phyloP scores from a whole-genome alignment of 92 coral and sea anemone species.

The Phenganax marumi region DNA sequence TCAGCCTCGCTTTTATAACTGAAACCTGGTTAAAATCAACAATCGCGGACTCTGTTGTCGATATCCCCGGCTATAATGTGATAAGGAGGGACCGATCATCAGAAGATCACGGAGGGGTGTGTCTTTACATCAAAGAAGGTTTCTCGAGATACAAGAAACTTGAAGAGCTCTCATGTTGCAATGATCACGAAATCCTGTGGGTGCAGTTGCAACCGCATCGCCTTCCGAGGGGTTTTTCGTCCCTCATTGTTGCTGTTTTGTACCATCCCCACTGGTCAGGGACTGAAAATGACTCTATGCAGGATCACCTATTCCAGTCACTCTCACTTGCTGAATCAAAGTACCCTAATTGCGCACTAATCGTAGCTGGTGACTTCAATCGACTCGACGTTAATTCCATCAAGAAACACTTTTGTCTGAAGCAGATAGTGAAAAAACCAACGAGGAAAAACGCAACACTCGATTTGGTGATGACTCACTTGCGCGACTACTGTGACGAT shows the following conservation, averaged over 20 bases:
- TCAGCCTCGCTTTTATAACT: too few relatives aligned
- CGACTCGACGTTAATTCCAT: too few relatives aligned
- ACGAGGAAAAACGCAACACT: too few relatives aligned
- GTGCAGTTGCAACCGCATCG: background rate
- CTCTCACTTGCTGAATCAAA: constrained; percentile 23
- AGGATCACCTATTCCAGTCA: constrained; percentile 4
- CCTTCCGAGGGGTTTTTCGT: background rate
- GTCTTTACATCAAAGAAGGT: background rate
- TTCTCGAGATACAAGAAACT: background rate
- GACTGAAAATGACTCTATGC: background rate
- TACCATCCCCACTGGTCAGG: constrained; percentile 26
- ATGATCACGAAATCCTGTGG: background rate
- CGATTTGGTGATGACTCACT: too few relatives aligned
- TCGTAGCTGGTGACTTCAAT: too few relatives aligned
- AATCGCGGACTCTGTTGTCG: background rate
- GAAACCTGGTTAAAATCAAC: too few relatives aligned
- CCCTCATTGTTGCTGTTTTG: constrained; percentile 12
- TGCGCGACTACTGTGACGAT: too few relatives aligned
- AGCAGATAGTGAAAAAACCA: too few relatives aligned
- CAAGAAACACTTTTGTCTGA: too few relatives aligned
- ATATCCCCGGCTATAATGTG: background rate
- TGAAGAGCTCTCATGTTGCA: background rate
- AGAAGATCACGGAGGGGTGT: background rate
- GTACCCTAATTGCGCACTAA: constrained; percentile 12
- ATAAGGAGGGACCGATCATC: background rate